Base-by-base conservation (phyloP, 2,797 vertebrate genomes). In the Sebastes matsubarae region DNA sequence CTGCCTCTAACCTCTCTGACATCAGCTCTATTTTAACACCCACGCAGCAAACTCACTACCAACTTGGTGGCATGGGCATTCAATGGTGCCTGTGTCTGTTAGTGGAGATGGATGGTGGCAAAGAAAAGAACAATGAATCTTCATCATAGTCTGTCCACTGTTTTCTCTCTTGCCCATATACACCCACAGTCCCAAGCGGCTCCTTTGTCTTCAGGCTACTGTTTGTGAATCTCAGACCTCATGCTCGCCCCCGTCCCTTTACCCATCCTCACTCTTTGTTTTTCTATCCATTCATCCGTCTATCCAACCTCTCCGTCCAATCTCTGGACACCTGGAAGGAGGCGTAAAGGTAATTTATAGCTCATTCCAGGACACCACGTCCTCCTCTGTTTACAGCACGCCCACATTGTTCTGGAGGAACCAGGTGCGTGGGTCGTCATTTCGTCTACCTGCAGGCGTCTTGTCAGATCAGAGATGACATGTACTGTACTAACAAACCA, bases 51-150 rank as follows among this genome's bases (percentile, higher is more conserved):
- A 84, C 46, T 22, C 72, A 24, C 73, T 18, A 81, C 52, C 71
- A 81, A 18, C 77, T 50, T 24, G n/a, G 84, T 42, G 75, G 78
- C 72, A 58, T 20, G 70, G 83, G 77, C 81, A 29, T 87, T 87
- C 85, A 72, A 9, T 8, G 58, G 77, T 75, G 85, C 81, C 87
- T 72, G 66, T 11, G 16, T 32, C 76, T 30, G 68, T 79, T 91
- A 85, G 83, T 75, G 80, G 80, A 91, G 92, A 94, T 87, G 64
- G 89, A 94, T 92, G 71, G 82, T n/a, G 10, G 81, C 52, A 10
- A 46, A 77, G 79, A 79, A 77, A 67, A 79, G 52, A 79, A 78
- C 81, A 72, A 91, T 92, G 84, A 85, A 91, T 94, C 90, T 92
- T 92, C 86, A 93, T 93, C 91, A 84, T 80, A 42, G 64, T 54